phyloP scores from a whole-genome alignment of 2,113 vertebrate species.

The Oncorhynchus clarkii region DNA sequence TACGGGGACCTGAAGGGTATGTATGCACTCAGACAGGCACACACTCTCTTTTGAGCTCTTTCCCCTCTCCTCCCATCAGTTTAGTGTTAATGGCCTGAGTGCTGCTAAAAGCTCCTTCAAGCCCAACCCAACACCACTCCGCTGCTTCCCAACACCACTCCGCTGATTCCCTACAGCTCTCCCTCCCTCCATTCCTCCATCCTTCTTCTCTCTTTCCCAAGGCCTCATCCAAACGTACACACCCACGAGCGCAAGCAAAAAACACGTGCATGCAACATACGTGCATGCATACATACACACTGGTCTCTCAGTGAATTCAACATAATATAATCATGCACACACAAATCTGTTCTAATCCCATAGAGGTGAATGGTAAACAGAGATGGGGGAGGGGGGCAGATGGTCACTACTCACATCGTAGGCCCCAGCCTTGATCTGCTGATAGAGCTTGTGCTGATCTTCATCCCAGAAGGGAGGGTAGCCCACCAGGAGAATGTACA shows the following conservation, averaged over 20 bases:
- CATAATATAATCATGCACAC: too few relatives aligned
- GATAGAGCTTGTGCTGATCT: too few relatives aligned
- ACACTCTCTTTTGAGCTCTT: background rate
- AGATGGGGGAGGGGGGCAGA: too few relatives aligned
- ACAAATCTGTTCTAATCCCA: too few relatives aligned
- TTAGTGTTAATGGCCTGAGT: background rate
- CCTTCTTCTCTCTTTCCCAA: background rate
- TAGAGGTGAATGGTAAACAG: too few relatives aligned
- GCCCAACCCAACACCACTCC: background rate
- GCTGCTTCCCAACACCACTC: background rate
- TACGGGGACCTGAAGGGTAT: background rate
- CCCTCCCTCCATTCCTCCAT: too few relatives aligned
- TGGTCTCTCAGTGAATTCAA: too few relatives aligned
- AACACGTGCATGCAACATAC: slow-evolving; percentile 78
- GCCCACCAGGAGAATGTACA: background rate
- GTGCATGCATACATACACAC: too few relatives aligned
- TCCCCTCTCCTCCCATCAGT: background rate
- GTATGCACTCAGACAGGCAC: too few relatives aligned
- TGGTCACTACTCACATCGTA: background rate
- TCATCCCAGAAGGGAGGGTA: too few relatives aligned
- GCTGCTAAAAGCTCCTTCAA: background rate
- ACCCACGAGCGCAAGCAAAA: slow-evolving; percentile 39
- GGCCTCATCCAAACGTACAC: background rate
- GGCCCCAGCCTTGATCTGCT: too few relatives aligned
- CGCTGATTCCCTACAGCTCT: background rate